Conservation (phyloP, 2,113 vertebrate genomes). For the Stomatorhinus ivindoensis region DNA sequence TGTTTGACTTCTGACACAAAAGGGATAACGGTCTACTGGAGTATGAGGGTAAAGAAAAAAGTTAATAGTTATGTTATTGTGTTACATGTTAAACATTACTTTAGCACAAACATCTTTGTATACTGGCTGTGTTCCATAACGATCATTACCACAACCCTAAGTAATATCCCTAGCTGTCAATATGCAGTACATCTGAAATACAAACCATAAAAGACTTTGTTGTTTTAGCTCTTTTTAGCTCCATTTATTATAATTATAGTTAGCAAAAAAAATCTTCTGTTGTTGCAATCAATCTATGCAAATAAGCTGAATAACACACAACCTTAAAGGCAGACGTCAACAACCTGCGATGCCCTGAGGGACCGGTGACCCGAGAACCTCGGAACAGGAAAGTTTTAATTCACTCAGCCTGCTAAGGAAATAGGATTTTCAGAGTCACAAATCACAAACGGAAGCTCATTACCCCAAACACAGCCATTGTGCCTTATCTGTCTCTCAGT, state of each 20-base stretch:
- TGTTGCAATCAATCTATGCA: background rate
- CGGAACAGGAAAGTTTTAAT: background rate
- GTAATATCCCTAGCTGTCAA: background rate
- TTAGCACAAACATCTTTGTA: background rate
- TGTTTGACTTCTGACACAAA: background rate
- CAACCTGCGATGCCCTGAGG: background rate
- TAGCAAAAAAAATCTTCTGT: background rate
- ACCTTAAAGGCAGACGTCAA: background rate
- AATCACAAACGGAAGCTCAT: constrained; percentile 29
- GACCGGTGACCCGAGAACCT: background rate
- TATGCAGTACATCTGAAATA: background rate
- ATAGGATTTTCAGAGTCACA: constrained; percentile 17
- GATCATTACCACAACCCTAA: background rate
- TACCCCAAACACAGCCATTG: constrained; percentile 13
- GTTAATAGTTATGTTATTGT: background rate
- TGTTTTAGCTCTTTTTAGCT: background rate
- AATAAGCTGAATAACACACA: background rate
- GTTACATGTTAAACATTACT: background rate
- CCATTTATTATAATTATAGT: background rate
- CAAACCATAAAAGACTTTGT: background rate
- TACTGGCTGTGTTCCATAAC: background rate
- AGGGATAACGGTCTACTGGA: background rate
- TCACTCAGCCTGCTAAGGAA: constrained; percentile 14
- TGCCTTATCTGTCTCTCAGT: constrained; percentile 23
- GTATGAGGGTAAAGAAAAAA: background rate